phyloP scores from a whole-genome alignment of 2,888 invertebrate genomes.

The Apamea anceps region DNA sequence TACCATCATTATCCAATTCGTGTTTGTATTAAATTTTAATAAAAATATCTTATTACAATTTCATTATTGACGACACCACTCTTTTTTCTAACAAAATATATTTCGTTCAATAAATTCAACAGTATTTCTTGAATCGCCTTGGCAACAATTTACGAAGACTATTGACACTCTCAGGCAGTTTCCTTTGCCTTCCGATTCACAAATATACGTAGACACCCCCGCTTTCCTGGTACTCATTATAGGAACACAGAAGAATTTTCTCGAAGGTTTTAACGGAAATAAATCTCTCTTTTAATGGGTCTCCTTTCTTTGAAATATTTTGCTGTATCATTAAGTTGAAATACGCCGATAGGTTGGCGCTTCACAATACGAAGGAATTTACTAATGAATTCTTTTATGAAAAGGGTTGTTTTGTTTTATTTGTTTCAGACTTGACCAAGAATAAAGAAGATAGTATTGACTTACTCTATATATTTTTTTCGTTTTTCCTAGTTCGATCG shows the following conservation, averaged over 20 bases:
- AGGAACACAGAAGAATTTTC: constrained; percentile 48
- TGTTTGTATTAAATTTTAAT: constrained; percentile 11
- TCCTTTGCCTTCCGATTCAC: constrained; percentile 56
- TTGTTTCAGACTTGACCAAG: constrained; percentile 5
- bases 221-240: constrained; percentile 53
- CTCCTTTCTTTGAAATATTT: constrained; percentile 46
- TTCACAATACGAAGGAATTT: constrained; percentile 47
- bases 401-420: constrained; percentile 29
- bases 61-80: not conserved
- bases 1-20: not conserved
- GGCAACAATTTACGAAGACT: constrained; percentile 43
- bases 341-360: constrained; percentile 46
- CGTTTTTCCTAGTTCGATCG: not conserved
- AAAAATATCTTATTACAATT: constrained; percentile 7
- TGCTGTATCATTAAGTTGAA: constrained; percentile 59
- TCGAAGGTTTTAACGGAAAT: constrained; percentile 51
- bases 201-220: constrained; percentile 47
- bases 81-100: not conserved
- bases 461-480: not conserved
- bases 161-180: constrained; percentile 44
- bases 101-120: constrained; percentile 14
- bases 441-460: not conserved
- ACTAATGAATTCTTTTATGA: constrained; percentile 47
- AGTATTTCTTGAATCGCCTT: constrained; percentile 17
- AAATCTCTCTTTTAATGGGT: constrained; percentile 53